Conservation (phyloP, 2,797 vertebrate genomes). For the Anas capensis region DNA sequence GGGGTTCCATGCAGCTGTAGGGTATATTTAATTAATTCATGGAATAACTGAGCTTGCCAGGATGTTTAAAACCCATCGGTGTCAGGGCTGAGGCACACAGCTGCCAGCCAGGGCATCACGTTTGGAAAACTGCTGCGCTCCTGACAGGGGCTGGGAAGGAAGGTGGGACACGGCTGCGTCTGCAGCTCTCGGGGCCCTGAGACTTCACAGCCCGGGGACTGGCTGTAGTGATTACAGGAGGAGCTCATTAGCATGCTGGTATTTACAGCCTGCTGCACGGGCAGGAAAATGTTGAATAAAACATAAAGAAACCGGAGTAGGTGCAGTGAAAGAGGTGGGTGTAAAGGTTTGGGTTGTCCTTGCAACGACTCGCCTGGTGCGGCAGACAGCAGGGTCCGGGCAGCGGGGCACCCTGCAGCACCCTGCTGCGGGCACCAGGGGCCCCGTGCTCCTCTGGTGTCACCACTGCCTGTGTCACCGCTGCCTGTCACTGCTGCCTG, state of each 20-base stretch:
- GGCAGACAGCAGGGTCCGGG: background rate
- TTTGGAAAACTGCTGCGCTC: background rate
- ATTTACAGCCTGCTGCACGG: background rate
- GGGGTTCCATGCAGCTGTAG: background rate
- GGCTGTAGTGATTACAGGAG: accelerated
- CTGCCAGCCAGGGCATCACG: accelerated
- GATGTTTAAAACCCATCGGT: accelerated
- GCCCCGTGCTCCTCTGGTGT: background rate
- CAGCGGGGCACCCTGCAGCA: accelerated
- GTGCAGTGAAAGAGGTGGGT: background rate
- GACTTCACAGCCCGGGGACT: background rate
- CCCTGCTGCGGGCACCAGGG: background rate
- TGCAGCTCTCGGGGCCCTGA: background rate
- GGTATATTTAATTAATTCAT: background rate
- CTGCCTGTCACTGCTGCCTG: background rate
- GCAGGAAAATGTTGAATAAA: background rate
- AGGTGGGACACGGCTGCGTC: background rate
- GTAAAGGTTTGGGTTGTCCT: background rate
- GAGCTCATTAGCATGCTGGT: background rate
- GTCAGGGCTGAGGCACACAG: background rate
- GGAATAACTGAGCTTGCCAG: background rate
- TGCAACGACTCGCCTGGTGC: background rate
- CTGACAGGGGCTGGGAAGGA: background rate
- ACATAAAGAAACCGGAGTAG: background rate
- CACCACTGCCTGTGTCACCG: background rate